Evolutionary conservation across 2,888 invertebrate genomes (phyloP).

Genomic region (Venustoraphidia nigricollis): DNA sequence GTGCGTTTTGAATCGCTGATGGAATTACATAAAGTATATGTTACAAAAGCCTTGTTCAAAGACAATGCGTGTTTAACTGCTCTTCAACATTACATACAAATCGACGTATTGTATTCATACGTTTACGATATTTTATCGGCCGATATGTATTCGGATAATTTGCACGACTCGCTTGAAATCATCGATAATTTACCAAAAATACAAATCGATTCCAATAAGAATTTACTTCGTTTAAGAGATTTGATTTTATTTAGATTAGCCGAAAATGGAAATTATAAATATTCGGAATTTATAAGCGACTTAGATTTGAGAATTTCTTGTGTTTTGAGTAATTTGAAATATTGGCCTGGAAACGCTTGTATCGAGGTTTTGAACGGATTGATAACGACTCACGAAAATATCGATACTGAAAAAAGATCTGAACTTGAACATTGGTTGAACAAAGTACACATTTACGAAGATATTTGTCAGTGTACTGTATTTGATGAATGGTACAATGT

Average conservation of each 20-base stretch:
- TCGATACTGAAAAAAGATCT: slow-evolving; percentile 18
- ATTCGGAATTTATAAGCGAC: slow-evolving; percentile 35
- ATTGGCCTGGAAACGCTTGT: slow-evolving; percentile 41
- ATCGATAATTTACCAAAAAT: slow-evolving; percentile 42
- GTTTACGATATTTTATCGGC: slow-evolving; percentile 32
- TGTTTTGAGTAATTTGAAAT: slow-evolving; percentile 34
- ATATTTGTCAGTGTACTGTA: slow-evolving; percentile 33
- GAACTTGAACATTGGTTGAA: slow-evolving; percentile 38
- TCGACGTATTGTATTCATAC: slow-evolving; percentile 33
- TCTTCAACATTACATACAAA: slow-evolving; percentile 37
- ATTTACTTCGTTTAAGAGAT: slow-evolving; percentile 40
- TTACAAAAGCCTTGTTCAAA: slow-evolving; percentile 35
- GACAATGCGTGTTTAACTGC: slow-evolving; percentile 42
- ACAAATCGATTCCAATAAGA: slow-evolving; percentile 31
- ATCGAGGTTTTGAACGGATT: slow-evolving; percentile 34
- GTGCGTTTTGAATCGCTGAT: slow-evolving; percentile 42
- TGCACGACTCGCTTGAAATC: slow-evolving; percentile 27
- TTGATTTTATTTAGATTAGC: slow-evolving; percentile 41
- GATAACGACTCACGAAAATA: slow-evolving; percentile 30
- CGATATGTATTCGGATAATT: slow-evolving; percentile 23
- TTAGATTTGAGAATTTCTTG: slow-evolving; percentile 32
- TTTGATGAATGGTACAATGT: slow-evolving; percentile 42
- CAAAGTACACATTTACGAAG: slow-evolving; percentile 47
- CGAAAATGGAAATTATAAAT: slow-evolving; percentile 35
- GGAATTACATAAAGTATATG: slow-evolving; percentile 35